Evolutionary conservation across 37 sponge, comb jelly and placozoan species (phyloP).

Genomic region (Theonella swinhoei): DNA sequence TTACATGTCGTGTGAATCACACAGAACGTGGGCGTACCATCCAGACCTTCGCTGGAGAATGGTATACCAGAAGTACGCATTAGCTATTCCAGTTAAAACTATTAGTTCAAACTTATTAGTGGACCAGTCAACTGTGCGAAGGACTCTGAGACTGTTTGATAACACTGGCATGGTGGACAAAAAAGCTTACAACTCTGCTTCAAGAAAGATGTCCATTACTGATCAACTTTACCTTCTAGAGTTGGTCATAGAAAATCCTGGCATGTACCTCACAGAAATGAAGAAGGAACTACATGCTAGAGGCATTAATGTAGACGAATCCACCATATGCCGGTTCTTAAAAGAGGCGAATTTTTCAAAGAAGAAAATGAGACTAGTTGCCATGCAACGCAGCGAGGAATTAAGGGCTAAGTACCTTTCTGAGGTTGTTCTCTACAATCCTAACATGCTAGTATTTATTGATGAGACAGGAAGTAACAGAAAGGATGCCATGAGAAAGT

Average conservation of each 20-base stretch:
- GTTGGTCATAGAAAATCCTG: conserved; percentile 8
- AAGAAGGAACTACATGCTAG: neutral
- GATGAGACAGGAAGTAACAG: conserved; percentile 43
- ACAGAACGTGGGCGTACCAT: neutral
- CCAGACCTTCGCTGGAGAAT: conserved; percentile 17
- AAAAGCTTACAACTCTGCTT: neutral
- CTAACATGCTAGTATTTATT: conserved; percentile 31
- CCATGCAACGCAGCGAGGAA: conserved; percentile 10
- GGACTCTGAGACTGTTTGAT: conserved; percentile 14
- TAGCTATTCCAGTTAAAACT: neutral
- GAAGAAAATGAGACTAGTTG: conserved; percentile 24
- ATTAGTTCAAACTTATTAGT: conserved; percentile 12
- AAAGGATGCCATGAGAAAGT: conserved; percentile 20
- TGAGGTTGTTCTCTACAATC: conserved; percentile 4
- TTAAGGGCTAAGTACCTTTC: conserved; percentile 3
- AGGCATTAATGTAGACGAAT: conserved; percentile 18
- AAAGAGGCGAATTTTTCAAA: neutral
- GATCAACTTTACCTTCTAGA: conserved; percentile 10
- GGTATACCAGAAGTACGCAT: conserved; percentile 13
- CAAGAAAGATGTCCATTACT: neutral
- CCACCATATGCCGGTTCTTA: conserved; percentile 17
- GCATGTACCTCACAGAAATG: conserved; percentile 16
- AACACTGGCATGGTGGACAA: conserved; percentile 9
- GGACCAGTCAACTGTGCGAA: conserved; percentile 10
- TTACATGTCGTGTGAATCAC: neutral